Evolutionary conservation across 1,140 invertebrate genomes (phyloP).

Genomic region (Caenorhabditis brenneri): DNA sequence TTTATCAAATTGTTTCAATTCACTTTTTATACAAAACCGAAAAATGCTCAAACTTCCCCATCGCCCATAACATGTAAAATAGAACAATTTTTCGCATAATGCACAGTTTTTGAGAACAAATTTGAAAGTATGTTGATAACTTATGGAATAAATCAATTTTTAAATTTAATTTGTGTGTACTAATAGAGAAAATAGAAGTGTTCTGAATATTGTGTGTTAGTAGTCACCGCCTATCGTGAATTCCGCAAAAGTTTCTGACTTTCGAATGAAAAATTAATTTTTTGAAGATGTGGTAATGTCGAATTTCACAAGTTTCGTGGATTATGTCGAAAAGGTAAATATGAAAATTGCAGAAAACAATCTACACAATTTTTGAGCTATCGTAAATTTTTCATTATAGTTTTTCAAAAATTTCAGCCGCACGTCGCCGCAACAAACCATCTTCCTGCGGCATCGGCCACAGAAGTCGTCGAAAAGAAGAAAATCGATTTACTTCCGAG

Average conservation of each 20-base stretch:
- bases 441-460: neutral
- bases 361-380: neutral
- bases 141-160: slow-evolving; percentile 10
- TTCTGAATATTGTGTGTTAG: too few relatives aligned
- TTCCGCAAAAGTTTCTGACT: neutral
- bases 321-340: slow-evolving; percentile 28
- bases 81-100: neutral
- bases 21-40: neutral
- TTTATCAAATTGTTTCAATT: neutral
- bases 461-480: neutral
- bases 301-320: slow-evolving; percentile 27
- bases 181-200: neutral
- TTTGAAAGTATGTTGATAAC: neutral
- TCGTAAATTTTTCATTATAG: too few relatives aligned
- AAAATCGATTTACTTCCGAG: neutral
- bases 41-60: slow-evolving; percentile 17
- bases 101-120: neutral
- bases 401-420: slow-evolving; percentile 9
- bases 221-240: neutral
- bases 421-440: slow-evolving; percentile 8
- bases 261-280: neutral
- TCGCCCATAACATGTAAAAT: neutral
- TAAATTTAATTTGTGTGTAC: neutral
- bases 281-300: slow-evolving; percentile 26
- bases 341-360: neutral